phyloP scores from a whole-genome alignment of 2,888 invertebrate species.

The Pardosa pseudoannulata region DNA sequence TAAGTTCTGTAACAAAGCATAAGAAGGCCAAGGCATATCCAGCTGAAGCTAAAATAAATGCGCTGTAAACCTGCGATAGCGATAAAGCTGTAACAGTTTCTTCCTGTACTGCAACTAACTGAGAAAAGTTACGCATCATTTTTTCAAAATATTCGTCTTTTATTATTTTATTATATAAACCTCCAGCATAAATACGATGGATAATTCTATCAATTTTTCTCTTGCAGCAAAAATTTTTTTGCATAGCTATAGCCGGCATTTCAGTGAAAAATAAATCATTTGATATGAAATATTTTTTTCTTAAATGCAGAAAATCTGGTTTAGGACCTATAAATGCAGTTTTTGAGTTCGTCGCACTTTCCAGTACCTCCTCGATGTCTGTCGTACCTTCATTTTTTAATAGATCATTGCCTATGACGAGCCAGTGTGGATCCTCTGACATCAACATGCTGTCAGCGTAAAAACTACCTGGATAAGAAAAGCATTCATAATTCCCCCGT shows the following conservation, averaged over 20 bases:
- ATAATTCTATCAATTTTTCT: not conserved
- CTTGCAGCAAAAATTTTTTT: constrained; percentile 27
- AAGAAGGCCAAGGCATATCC: not conserved
- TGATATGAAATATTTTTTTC: constrained; percentile 19
- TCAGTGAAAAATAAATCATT: constrained; percentile 27
- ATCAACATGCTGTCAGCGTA: not conserved
- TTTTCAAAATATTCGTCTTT: not conserved
- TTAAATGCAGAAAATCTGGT: not conserved
- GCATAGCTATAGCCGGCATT: constrained; percentile 10
- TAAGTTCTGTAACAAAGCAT: not conserved
- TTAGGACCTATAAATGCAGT: not conserved
- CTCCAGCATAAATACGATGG: constrained; percentile 11
- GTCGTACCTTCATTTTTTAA: constrained; percentile 16
- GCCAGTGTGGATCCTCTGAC: not conserved
- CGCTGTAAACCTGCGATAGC: not conserved
- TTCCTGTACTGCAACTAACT: not conserved
- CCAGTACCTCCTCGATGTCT: not conserved
- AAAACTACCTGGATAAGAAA: not conserved
- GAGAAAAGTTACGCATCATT: not conserved
- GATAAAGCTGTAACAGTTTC: not conserved
- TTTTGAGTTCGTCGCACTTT: not conserved
- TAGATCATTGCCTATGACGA: constrained; percentile 16
- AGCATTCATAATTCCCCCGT: constrained; percentile 23
- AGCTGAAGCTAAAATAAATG: not conserved
- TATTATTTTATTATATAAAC: constrained; percentile 33